These are phyloP conservation scores for Acyrthosiphon pisum DNA, from an alignment of 1,140 invertebrate species.

Conservation along the genomic window DNA sequence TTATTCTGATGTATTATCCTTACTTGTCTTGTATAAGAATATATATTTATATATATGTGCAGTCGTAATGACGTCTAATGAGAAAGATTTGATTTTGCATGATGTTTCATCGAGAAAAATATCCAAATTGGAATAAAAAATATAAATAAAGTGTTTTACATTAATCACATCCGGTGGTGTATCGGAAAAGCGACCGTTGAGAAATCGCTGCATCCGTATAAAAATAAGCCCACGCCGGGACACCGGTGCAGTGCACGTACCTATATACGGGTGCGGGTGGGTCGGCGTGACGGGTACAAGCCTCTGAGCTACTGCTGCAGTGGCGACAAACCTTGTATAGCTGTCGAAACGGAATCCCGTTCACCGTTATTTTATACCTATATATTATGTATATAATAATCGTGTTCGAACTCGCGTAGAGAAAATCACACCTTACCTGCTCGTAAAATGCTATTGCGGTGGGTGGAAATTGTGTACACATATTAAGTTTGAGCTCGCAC, in stretches of 20 bases:
- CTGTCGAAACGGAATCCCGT: not conserved
- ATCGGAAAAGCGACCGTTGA: too few relatives aligned
- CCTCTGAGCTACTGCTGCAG: not conserved
- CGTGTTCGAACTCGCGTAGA: too few relatives aligned
- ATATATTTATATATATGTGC: not conserved
- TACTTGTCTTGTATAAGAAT: not conserved
- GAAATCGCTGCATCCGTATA: not conserved
- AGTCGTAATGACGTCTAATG: not conserved
- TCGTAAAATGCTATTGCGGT: not conserved
- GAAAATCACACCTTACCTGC: not conserved
- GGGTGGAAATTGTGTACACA: too few relatives aligned
- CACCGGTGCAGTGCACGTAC: not conserved
- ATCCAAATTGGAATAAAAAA: not conserved
- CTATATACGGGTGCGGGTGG: too few relatives aligned
- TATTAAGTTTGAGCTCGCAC: too few relatives aligned
- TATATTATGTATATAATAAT: not conserved
- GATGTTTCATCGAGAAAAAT: not conserved
- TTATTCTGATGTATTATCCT: too few relatives aligned
- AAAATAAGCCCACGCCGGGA: not conserved
- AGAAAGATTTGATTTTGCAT: not conserved
- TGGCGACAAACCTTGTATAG: not conserved
- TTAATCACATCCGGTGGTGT: not conserved
- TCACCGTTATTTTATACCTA: not conserved
- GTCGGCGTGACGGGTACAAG: not conserved
- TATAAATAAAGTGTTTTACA: not conserved